Base-by-base conservation (phyloP, 1,140 invertebrate species). In the Sycobia sp. region DNA sequence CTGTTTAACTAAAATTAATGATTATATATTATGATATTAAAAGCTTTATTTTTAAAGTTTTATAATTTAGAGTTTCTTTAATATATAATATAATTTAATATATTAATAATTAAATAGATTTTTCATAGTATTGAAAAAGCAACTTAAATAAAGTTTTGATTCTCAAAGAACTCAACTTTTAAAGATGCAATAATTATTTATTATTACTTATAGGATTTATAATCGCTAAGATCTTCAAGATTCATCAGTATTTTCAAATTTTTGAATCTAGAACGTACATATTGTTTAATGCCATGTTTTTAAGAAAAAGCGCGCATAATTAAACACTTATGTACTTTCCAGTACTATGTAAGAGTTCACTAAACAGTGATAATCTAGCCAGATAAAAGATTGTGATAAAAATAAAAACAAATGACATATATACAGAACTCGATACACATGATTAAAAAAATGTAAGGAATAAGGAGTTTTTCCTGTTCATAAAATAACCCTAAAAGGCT, bases 361-460 rank as follows among this genome's bases (percentile, higher is more conserved):
- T 58, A 65, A 65, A 65, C 55, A 54, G 62, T 65, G 62, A 65
- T 65, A 65, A 65, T 58, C 62, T 65, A 65, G 62, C 62, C 55
- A 65, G 55, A 65, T 44, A 54, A 43, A 63, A 50, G 18, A 65
- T 58, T 65, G 62, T 65, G 62, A 65, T 65, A 65, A 59, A 44
- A 9, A 23, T 23, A 22, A 63, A 50, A 57, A 51, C 25, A 22
- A 61, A 43, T 34, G 14, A 63, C 49, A 11, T 41, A 32, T 16
- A 18, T 18, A 50, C n/a, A 50, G 16, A 54, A 43, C 18, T 22
- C 29, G 23, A 49, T 34, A 18, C 7, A 27, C 27, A 46, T 58
- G 2, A 32, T 29, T 13, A 2, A 43, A 51, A 51, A 51, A 44
- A n/a, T 36, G 18, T 16, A 51, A 55, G 0, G 13, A 39, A 63